These are phyloP conservation scores for Linnaemya tessellans DNA, from an alignment of 2,888 invertebrate species.

Conservation along the genomic window DNA sequence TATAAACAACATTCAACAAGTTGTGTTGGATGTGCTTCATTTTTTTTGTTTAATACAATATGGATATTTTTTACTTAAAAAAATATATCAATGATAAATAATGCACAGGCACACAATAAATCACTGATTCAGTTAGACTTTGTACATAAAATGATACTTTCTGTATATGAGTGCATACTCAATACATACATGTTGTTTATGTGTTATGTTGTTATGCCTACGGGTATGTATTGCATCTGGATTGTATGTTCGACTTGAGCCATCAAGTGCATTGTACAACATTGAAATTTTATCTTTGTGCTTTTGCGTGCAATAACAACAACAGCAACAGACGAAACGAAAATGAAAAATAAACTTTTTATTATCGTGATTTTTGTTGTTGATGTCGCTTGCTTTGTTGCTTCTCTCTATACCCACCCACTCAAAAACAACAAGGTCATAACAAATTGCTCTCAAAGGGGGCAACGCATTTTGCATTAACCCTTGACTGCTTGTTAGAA, in stretches of 20 bases:
- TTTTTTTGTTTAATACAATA: slow-evolving; percentile 24
- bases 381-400: slow-evolving; percentile 1
- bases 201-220: neutral
- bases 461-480: slow-evolving; percentile 20
- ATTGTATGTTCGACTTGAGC: neutral
- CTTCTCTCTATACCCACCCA: slow-evolving; percentile 56
- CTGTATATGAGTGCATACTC: neutral
- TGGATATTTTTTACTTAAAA: neutral
- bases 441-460: slow-evolving; percentile 12
- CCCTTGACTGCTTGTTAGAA: slow-evolving; percentile 1
- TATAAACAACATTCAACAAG: slow-evolving; percentile 56
- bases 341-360: slow-evolving; percentile 31
- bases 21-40: slow-evolving; percentile 6
- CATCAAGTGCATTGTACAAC: slow-evolving; percentile 66
- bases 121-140: slow-evolving; percentile 26
- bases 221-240: neutral
- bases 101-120: slow-evolving; percentile 23
- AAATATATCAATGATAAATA: neutral
- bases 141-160: slow-evolving; percentile 27
- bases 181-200: neutral
- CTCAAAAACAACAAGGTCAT: slow-evolving; percentile 58
- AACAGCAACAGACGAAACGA: slow-evolving; percentile 29
- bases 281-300: slow-evolving; percentile 63
- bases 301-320: slow-evolving; percentile 3
- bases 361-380: slow-evolving; percentile 11